Evolutionary conservation across 2,113 vertebrate species (phyloP).

Genomic region (Periophthalmodon schlosseri): DNA sequence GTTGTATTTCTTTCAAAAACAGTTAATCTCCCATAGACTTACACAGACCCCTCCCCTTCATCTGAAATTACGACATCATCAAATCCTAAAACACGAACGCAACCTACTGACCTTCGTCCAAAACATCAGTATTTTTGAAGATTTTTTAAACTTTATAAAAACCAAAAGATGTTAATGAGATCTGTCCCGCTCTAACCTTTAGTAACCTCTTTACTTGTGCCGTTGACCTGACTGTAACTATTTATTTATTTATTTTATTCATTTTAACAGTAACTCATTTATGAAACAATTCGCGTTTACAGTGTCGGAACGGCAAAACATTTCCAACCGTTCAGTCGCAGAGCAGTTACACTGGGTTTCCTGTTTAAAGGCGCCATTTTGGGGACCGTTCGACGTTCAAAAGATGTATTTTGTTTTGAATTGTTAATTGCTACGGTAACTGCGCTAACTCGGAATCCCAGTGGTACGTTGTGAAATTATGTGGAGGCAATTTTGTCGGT

Average conservation of each 20-base stretch:
- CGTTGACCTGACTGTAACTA: background rate
- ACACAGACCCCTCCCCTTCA: no score
- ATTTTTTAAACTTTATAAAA: background rate
- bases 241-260: background rate
- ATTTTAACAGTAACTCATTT: background rate
- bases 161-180: background rate
- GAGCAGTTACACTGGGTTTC: background rate
- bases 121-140: slow-evolving; percentile 1
- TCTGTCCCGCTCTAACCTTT: background rate
- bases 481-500: no score
- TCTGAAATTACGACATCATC: no score
- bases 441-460: background rate
- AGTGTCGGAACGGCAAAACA: background rate
- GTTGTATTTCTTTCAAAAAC: no score
- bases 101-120: background rate
- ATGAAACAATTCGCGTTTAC: background rate
- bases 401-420: no score
- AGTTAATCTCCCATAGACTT: no score
- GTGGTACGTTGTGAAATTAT: background rate
- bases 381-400: background rate
- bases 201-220: background rate
- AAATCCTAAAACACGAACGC: no score
- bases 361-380: background rate
- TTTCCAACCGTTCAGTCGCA: background rate
- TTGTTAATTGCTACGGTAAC: background rate